Evolutionary conservation across 2,797 vertebrate species (phyloP).

Genomic region (Caiman crocodilus): DNA sequence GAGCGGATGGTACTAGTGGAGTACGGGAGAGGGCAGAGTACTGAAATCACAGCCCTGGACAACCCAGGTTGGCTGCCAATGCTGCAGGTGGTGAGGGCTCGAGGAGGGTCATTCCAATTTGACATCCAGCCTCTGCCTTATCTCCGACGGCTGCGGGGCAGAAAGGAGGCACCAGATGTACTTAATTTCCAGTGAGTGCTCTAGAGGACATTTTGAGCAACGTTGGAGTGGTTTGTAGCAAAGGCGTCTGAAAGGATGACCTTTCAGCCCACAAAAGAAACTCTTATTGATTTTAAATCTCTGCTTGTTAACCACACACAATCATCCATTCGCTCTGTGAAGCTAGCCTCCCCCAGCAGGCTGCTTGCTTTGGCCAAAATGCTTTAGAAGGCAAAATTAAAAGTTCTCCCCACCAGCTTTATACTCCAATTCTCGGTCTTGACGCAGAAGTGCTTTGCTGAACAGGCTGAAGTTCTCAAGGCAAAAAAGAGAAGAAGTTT

Average conservation of each 20-base stretch:
- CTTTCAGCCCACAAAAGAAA: fast-evolving
- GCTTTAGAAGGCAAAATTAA: neutral
- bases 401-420: neutral
- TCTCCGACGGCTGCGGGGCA: neutral
- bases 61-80: no score
- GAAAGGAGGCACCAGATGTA: neutral
- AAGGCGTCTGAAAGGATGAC: neutral
- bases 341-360: fast-evolving
- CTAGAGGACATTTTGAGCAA: no score
- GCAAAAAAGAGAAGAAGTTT: no score
- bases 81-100: neutral
- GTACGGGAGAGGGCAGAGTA: no score
- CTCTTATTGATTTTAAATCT: neutral
- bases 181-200: no score
- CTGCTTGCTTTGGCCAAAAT: neutral
- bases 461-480: no score
- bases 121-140: neutral
- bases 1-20: no score
- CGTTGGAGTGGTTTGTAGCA: neutral
- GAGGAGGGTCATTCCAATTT: neutral
- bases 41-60: no score
- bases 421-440: neutral
- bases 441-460: no score
- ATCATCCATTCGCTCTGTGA: neutral
- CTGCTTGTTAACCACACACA: neutral